Conservation (phyloP, 2,797 vertebrate species). For the Cynopterus sphinx region DNA sequence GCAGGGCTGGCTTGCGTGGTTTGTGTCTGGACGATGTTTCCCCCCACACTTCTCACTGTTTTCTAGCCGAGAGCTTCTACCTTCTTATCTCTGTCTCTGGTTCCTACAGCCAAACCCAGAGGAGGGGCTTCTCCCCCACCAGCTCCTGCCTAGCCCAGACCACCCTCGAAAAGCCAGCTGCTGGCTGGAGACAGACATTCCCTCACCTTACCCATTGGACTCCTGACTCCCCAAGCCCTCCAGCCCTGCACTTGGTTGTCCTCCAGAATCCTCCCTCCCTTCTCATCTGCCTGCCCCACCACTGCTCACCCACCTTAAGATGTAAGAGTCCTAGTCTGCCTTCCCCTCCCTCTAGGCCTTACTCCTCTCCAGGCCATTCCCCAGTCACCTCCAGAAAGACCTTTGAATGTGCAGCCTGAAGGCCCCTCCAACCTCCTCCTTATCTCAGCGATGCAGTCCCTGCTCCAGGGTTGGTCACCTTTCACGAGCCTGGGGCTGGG, state of each 20-base stretch:
- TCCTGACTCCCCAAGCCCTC: neutral
- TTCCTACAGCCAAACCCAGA: neutral
- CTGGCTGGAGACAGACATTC: neutral
- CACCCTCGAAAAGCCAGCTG: too few relatives aligned
- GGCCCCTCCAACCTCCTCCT: rapidly evolving
- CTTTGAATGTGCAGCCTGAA: neutral
- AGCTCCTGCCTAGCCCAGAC: neutral
- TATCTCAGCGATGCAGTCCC: neutral
- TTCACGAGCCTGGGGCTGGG: too few relatives aligned
- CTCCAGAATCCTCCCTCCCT: neutral
- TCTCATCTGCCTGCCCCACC: neutral
- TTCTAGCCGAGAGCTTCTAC: neutral
- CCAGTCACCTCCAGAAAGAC: neutral
- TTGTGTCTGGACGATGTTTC: neutral
- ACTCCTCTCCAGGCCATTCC: neutral
- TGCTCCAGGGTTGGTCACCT: neutral
- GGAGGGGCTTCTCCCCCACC: neutral
- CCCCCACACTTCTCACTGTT: neutral
- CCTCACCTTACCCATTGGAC: neutral
- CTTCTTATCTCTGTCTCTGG: neutral
- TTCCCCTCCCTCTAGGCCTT: neutral
- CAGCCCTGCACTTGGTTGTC: neutral
- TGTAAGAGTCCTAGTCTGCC: neutral
- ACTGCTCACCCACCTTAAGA: neutral
- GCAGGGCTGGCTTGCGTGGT: rapidly evolving